These are phyloP conservation scores for Falco punctatus DNA, from an alignment of 2,113 vertebrate species.

Conservation along the genomic window DNA sequence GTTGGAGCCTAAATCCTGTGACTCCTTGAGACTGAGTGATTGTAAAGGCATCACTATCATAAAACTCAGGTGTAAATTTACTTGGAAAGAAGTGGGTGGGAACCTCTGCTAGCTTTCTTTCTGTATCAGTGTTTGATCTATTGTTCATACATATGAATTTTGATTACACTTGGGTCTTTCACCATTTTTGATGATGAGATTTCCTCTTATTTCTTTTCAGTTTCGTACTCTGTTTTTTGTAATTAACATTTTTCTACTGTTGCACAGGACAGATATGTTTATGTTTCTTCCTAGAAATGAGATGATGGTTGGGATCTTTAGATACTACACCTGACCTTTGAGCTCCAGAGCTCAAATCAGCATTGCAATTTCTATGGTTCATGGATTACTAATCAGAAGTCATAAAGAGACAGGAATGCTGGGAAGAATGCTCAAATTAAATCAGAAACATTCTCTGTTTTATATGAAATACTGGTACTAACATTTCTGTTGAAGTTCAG, in stretches of 20 bases:
- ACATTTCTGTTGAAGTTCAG: neutral
- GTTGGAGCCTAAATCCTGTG: neutral
- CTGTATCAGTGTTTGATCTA: neutral
- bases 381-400: neutral
- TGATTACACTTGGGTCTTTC: neutral
- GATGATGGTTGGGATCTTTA: neutral
- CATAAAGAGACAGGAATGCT: neutral
- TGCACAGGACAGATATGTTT: neutral
- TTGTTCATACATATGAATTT: neutral
- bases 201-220: neutral
- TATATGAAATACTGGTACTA: neutral
- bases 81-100: neutral
- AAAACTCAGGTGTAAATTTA: neutral
- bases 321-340: neutral
- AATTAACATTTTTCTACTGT: neutral
- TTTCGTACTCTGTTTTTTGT: neutral
- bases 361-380: neutral
- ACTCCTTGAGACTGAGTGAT: neutral
- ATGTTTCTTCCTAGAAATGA: neutral
- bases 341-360: neutral
- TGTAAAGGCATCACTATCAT: neutral
- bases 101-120: neutral
- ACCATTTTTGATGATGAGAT: neutral
- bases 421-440: neutral
- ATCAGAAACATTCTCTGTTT: neutral